phyloP scores from a whole-genome alignment of 2,113 vertebrate species.

The Lycaon pictus region DNA sequence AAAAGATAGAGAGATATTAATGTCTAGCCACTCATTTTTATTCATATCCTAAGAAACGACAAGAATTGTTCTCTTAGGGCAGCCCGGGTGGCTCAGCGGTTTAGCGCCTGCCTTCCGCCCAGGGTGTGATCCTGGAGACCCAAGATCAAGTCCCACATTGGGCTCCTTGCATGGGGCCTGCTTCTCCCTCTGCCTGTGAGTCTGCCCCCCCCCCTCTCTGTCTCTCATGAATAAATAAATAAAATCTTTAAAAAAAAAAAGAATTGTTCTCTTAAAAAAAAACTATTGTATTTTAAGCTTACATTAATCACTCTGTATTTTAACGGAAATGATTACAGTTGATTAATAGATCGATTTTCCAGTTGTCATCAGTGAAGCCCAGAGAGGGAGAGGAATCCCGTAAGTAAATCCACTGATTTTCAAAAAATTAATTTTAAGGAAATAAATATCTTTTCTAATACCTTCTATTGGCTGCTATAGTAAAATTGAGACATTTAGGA shows the following conservation, averaged over 20 bases:
- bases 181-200: no score
- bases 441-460: neutral
- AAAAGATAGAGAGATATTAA: neutral
- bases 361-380: neutral
- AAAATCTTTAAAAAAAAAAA: neutral
- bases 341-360: neutral
- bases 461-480: neutral
- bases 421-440: slow-evolving; percentile 17
- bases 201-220: no score
- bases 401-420: neutral
- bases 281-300: slow-evolving; percentile 20
- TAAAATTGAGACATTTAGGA: neutral
- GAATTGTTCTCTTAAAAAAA: neutral
- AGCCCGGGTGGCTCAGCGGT: no score
- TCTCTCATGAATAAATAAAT: no score
- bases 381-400: neutral
- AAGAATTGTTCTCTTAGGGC: neutral
- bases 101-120: no score
- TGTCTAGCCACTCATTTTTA: neutral
- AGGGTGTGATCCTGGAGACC: no score
- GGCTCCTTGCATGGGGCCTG: no score
- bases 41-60: neutral
- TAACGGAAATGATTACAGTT: neutral
- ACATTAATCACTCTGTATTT: neutral
- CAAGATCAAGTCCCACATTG: no score